A percentile compares a stretch with the other conserved stretches of the same genome.
These are phyloP conservation scores for Halocynthia aurantium DNA, from an alignment of 23 tunicate genomes.

Conservation along the genomic window DNA sequence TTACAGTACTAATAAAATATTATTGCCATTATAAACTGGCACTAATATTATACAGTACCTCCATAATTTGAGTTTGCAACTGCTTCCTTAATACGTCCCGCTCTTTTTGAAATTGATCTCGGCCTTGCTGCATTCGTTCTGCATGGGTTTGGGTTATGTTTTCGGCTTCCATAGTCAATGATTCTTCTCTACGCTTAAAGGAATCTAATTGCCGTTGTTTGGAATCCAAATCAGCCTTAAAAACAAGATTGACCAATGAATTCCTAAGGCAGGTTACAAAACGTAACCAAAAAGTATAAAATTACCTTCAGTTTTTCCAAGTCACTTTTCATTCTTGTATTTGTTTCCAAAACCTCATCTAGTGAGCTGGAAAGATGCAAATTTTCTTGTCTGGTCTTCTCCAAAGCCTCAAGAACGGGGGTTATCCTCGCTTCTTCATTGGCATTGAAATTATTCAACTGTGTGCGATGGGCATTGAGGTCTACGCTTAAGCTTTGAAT, in stretches of 20 bases:
- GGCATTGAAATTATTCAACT: slow-evolving; percentile 34
- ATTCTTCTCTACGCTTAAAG: slow-evolving; percentile 47
- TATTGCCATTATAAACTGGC: neutral
- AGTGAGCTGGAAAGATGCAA: slow-evolving; percentile 42
- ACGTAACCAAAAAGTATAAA: neutral
- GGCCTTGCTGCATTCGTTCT: slow-evolving; percentile 50
- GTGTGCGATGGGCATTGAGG: slow-evolving; percentile 23
- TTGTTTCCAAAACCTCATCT: slow-evolving; percentile 59
- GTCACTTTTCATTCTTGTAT: slow-evolving; percentile 48
- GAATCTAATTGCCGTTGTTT: slow-evolving; percentile 39
- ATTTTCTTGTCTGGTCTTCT: slow-evolving; percentile 71
- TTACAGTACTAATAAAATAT: neutral
- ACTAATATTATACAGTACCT: slow-evolving; percentile 18
- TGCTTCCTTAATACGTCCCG: slow-evolving; percentile 57
- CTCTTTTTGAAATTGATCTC: slow-evolving; percentile 55
- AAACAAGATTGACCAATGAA: neutral
- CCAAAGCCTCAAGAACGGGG: slow-evolving; percentile 82
- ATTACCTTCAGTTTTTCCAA: slow-evolving; percentile 46
- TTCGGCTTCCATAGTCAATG: slow-evolving; percentile 28
- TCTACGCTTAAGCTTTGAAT: slow-evolving; percentile 17
- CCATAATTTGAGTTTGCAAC: slow-evolving; percentile 49
- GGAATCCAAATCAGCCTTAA: slow-evolving; percentile 43
- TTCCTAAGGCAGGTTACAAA: neutral
- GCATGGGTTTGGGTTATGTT: slow-evolving; percentile 40
- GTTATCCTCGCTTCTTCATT: slow-evolving; percentile 65